Base-by-base conservation (phyloP, 2,888 invertebrate genomes). In the Orthonevra nobilis region DNA sequence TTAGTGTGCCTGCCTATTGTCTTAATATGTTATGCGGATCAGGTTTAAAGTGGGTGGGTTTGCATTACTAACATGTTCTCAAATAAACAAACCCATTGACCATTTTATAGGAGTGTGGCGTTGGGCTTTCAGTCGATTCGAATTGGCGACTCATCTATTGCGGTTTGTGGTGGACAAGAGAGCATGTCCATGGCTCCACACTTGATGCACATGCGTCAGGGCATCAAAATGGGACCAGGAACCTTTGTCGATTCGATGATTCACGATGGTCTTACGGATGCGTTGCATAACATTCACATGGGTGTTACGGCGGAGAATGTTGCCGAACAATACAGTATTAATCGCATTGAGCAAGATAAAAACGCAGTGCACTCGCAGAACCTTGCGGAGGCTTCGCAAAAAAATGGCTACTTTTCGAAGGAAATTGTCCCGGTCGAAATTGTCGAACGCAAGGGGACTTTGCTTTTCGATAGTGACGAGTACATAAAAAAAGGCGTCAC, bases 21-120 rank as follows among this genome's bases (percentile, higher is more conserved):
- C 86, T 95, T 19, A 95, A 95, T 86, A 93, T 95, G 94, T 88
- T 96, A 1, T 96, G 96, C 89, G 96, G 95, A 28, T 95, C 95
- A 56, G 95, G 96, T 4, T 88, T 96, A 28, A 93, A 94, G 94
- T 94, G 88, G 86, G 36, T 74, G 9, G 34, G 10, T 17, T 15
- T 9, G 4, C 19, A 28, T 26, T n/a, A 30, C 10, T 0, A 36
- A 17, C 17, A 3, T 23, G 7, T 7, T 1, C 2, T 6, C 1
- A 23, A 56, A 6, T 30, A 10, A 34, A 20, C 38, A 30, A 20
- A 32, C 10, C 7, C 4, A 38, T 19, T 20, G 14, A 28, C 7
- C 3, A 19, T 52, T 44, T 82, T 84, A 23, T 66, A 93, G 93
- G 87, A 88, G 93, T 23, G 92, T 96, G 26, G 90, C 89, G 12